Evolutionary conservation across 2,113 vertebrate genomes (phyloP), one percentile per base, ranked within the genome.

Genomic region (Psephotus haematonotus): DNA sequence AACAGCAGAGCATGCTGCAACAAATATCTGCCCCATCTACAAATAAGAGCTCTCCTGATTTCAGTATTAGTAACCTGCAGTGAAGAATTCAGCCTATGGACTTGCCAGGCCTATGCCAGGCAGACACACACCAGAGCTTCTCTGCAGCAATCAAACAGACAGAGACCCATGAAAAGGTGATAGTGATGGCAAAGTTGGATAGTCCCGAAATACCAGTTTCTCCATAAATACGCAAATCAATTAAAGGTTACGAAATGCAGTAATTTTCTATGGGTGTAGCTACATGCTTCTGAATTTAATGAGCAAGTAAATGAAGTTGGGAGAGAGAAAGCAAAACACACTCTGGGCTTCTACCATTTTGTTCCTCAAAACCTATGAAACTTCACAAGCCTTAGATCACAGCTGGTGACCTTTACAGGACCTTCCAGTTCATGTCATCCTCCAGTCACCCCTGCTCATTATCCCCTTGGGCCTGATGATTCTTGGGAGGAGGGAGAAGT

Each of bases 241-340:
- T 96, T 96, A 96, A 90, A 69, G 86, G 86, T 97, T 96, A 92
- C 60, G 95, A 97, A 97, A 97, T 85, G 57, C 77, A 47, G 95
- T 96, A 97, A 95, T 96, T 96, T 94, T 95, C 83, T 93, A 44
- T 92, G 90, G 96, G 97, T 85, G 95, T 95, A 95, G 88, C 91
- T 92, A 93, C 94, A 93, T 94, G 93, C 93, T 96, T 97, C 76
- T 78, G 91, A 78, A 84, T 97, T 90, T 95, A 97, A 97, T 95
- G 91, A 96, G 92, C 80, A 91, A 87, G 90, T 74, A 94, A 95
- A 91, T 87, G 81, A 89, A 93, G 72, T 1, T 39, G 55, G 37
- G n/a, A 92, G 91, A 82, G 60, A 80, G 88, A 95, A 92, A 88
- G 90, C 22, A 19, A 75, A 93, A 35, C 22, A 46, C 28, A 44